phyloP scores from a whole-genome alignment of 2,888 invertebrate species.

The Stenurella melanura region DNA sequence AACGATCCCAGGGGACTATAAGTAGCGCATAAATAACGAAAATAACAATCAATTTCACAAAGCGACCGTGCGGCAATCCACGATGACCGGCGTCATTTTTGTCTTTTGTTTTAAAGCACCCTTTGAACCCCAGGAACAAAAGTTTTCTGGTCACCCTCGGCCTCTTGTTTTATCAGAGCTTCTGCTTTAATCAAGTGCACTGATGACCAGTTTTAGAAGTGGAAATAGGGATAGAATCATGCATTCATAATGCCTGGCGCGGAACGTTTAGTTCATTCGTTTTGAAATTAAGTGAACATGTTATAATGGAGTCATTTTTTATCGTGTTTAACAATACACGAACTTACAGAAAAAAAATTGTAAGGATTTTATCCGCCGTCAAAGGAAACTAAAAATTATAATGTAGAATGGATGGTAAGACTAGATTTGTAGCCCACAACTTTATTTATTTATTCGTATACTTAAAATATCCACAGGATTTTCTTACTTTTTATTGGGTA shows the following conservation, averaged over 20 bases:
- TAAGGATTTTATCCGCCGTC: no score
- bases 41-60: slow-evolving; percentile 72
- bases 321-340: no score
- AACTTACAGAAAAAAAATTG: no score
- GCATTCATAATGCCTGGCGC: slow-evolving; percentile 55
- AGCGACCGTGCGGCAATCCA: slow-evolving; percentile 64
- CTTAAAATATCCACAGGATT: no score
- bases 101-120: slow-evolving; percentile 71
- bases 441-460: no score
- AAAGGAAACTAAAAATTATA: no score
- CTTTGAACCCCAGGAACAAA: slow-evolving; percentile 68
- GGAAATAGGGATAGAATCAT: slow-evolving; percentile 52
- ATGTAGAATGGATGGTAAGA: no score
- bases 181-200: slow-evolving; percentile 70
- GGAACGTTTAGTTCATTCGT: not conserved
- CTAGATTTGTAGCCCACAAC: no score
- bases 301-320: no score
- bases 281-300: not conserved
- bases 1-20: slow-evolving; percentile 58
- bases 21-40: slow-evolving; percentile 71
- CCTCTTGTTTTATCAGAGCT: slow-evolving; percentile 60
- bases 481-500: no score
- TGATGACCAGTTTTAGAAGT: slow-evolving; percentile 54
- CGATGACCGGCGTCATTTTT: slow-evolving; percentile 70
- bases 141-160: slow-evolving; percentile 63